Evolutionary conservation across 1,140 invertebrate species (phyloP), one percentile per base, ranked within the genome.

Genomic region (Agrilus planipennis): DNA sequence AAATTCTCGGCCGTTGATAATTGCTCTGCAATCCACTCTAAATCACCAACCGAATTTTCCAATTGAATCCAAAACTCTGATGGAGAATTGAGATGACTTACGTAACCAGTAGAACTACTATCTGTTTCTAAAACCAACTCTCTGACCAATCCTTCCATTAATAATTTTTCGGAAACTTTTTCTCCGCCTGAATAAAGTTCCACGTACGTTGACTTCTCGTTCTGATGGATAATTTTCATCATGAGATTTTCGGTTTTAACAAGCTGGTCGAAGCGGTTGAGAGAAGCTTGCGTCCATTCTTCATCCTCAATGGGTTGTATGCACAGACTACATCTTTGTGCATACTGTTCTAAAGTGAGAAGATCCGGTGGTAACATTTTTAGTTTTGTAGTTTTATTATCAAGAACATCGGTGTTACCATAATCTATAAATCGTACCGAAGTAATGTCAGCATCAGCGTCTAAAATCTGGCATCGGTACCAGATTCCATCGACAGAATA

Each of bases 371-470:
- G 71, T 19, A 83, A 58, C 6, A 64, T 58, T 51, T 79, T 80
- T 1, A 83, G 65, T 7, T 72, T 55, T 0, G 57, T 63, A 0
- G 47, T 47, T 14, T 46, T 37, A 36, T 75, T 77, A 23, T 76
- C 67, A 0, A 81, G 66, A 0, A 77, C 69, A 50, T 84, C 81
- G 0, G 77, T 81, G 45, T 84, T 84, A 5, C 88, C 88, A 55
- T 79, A 89, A 55, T 92, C 88, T 3, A 89, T 75, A 53, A 87
- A 90, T 18, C 76, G 69, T 0, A 89, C 76, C 1, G 80, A 80
- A 10, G 74, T 80, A 16, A 80, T 74, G 34, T 77, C 78, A 9
- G 69, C 65, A 44, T 78, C 76, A 0, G 73, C 68, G 47, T 85
- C 81, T 1, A 84, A 66, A n/a, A 89, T 76, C 49, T 78, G 71